Percentiles rank a stretch among this genome's conserved stretches.
Evolutionary conservation across 2,797 vertebrate species (phyloP).

Genomic region (Hyperoplus immaculatus): DNA sequence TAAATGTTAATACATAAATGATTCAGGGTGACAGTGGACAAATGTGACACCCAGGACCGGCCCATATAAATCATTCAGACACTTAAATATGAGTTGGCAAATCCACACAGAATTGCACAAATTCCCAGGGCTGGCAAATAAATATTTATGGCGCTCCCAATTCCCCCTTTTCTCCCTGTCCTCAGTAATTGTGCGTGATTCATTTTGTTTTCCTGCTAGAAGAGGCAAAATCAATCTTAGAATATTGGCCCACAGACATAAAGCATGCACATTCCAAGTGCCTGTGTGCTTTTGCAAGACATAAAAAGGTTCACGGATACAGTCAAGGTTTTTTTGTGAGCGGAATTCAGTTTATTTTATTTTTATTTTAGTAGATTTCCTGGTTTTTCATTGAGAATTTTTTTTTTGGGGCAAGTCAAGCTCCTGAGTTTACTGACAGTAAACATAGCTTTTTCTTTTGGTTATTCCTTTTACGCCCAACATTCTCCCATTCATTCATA

Average conservation of each 20-base stretch:
- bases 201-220: slow-evolving; percentile 83
- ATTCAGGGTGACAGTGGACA: slow-evolving; percentile 82
- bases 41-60: slow-evolving; percentile 80
- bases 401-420: slow-evolving; percentile 42
- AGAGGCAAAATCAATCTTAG: slow-evolving; percentile 84
- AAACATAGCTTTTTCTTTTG: slow-evolving; percentile 6
- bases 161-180: slow-evolving; percentile 76
- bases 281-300: slow-evolving; percentile 54
- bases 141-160: slow-evolving; percentile 87
- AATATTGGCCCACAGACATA: slow-evolving; percentile 78
- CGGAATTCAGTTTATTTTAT: slow-evolving; percentile 56
- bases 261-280: slow-evolving; percentile 74
- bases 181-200: slow-evolving; percentile 86
- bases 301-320: slow-evolving; percentile 59
- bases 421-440: slow-evolving; percentile 30
- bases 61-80: slow-evolving; percentile 87
- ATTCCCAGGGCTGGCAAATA: slow-evolving; percentile 83
- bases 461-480: slow-evolving; percentile 28
- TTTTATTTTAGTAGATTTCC: slow-evolving; percentile 35
- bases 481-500: background rate
- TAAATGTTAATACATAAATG: slow-evolving; percentile 81
- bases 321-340: slow-evolving; percentile 47
- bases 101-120: slow-evolving; percentile 85
- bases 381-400: slow-evolving; percentile 37
- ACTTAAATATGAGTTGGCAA: slow-evolving; percentile 86